Evolutionary conservation across 2,113 vertebrate species (phyloP), one percentile per base, ranked within the genome.

Genomic region (Bombycilla garrulus): DNA sequence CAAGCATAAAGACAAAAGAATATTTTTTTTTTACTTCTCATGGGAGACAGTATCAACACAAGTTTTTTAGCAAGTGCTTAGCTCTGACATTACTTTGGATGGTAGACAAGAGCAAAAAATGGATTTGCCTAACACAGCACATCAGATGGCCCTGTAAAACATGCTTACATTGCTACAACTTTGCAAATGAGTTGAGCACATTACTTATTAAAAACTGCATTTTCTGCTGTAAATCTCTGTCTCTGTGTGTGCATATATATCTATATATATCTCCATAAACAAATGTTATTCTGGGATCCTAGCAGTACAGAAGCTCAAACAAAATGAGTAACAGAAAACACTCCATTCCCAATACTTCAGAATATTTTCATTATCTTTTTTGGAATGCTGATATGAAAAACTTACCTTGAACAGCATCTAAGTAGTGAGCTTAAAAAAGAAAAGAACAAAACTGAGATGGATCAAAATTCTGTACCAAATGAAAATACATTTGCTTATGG

Each of bases 341-440:
- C 40, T 60, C 28, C 3, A 53, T 73, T 81, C 57, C 36, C 66
- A 74, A 65, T 35, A 74, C 15, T 91, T 86, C 9, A 56, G 29
- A 15, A 31, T 60, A 60, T 84, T 96, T 95, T 88, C 42, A 69
- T 70, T 82, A 82, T 45, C 81, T 47, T 85, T 50, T 92, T 73
- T 81, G 24, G 42, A 96, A 93, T 71, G 85, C 56, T 81, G 72
- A 85, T 86, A 88, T 11, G 64, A 93, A 97, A 86, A 91, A 86
- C 97, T 98, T 98, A 98, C 98, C 97, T 98, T 95, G 94, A 88
- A 98, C 98, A 86, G 98, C 98, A 97, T 98, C 98, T 98, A 98
- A 97, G 95, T 98, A 97, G 98, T 98, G 98, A 97, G 98, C 98
- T 98, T 96, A 96, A 94, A 97, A 94, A 81, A 91, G 81, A 93